Evolutionary conservation across 53 echinoderm and acorn worm genomes (phyloP).

Genomic region (Temnopleurus reevesii): DNA sequence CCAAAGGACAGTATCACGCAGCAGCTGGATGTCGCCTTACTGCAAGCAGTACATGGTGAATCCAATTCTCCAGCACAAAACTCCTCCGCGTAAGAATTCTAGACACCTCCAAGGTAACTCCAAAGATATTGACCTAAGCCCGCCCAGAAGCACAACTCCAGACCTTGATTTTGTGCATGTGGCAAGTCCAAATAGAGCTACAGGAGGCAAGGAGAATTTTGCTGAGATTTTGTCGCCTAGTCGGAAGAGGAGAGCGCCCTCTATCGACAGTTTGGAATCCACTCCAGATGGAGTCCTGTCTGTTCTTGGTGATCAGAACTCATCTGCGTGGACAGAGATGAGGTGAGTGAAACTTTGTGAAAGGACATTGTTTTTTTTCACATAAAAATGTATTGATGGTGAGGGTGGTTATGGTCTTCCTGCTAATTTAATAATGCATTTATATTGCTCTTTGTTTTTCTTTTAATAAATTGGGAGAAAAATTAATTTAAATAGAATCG

Average conservation of each 20-base stretch:
- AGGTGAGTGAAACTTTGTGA: too few relatives aligned
- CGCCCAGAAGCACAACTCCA: neutral
- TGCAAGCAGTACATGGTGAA: conserved; percentile 46
- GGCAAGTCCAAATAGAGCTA: neutral
- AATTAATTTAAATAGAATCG: too few relatives aligned
- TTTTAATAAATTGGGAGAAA: too few relatives aligned
- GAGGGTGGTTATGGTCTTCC: too few relatives aligned
- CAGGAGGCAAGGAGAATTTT: conserved; percentile 14
- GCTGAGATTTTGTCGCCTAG: neutral
- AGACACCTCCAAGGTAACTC: neutral
- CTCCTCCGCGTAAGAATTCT: neutral
- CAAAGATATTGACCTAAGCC: neutral
- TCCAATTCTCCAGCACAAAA: neutral
- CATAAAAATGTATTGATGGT: too few relatives aligned
- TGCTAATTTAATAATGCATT: too few relatives aligned
- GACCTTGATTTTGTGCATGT: neutral
- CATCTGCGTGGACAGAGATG: neutral
- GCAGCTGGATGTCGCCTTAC: conserved; percentile 49
- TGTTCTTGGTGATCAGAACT: neutral
- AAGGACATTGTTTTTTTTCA: too few relatives aligned
- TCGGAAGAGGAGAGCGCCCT: neutral
- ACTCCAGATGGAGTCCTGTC: conserved; percentile 51
- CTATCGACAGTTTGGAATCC: conserved; percentile 38
- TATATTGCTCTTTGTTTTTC: too few relatives aligned
- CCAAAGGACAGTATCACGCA: neutral